These are phyloP conservation scores for Sylvilagus floridanus DNA, from an alignment of 2,797 vertebrate species.

Conservation along the genomic window DNA sequence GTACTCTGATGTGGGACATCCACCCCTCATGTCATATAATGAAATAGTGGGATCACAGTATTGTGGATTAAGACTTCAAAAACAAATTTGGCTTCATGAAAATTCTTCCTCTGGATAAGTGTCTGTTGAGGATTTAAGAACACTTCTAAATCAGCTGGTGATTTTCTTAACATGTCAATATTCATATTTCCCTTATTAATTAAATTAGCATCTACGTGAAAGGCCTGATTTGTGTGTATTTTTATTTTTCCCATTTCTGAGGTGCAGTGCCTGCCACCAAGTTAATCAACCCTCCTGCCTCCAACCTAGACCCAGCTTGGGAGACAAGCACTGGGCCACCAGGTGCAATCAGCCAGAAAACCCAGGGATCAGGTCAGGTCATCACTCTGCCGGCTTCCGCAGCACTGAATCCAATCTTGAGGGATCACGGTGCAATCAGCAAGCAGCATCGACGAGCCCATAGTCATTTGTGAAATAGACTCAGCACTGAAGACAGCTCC, in stretches of 20 bases:
- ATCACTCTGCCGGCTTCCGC: neutral
- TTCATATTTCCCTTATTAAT: slow-evolving; percentile 79
- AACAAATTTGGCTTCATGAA: slow-evolving; percentile 80
- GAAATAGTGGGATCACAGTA: slow-evolving; percentile 76
- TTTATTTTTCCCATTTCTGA: slow-evolving; percentile 17
- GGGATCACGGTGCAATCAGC: slow-evolving; percentile 50
- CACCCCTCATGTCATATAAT: slow-evolving; percentile 54
- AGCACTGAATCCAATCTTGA: neutral
- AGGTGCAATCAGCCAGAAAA: neutral
- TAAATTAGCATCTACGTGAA: slow-evolving; percentile 37
- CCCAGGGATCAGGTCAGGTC: neutral
- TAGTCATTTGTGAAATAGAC: slow-evolving; percentile 38
- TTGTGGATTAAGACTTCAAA: slow-evolving; percentile 82
- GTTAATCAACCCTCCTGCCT: neutral
- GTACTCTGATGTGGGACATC: no score
- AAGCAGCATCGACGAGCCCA: neutral
- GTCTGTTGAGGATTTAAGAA: slow-evolving; percentile 75
- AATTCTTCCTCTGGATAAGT: slow-evolving; percentile 65
- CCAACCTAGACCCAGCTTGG: neutral
- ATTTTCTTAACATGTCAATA: slow-evolving; percentile 74
- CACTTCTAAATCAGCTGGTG: slow-evolving; percentile 58
- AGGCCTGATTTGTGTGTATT: neutral
- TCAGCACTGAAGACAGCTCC: neutral
- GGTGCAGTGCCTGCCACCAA: neutral
- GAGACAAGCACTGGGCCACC: neutral